Conservation (phyloP, 30 jellyfish, hydroid and myxozoan genomes). For the Aurelia sp. region DNA sequence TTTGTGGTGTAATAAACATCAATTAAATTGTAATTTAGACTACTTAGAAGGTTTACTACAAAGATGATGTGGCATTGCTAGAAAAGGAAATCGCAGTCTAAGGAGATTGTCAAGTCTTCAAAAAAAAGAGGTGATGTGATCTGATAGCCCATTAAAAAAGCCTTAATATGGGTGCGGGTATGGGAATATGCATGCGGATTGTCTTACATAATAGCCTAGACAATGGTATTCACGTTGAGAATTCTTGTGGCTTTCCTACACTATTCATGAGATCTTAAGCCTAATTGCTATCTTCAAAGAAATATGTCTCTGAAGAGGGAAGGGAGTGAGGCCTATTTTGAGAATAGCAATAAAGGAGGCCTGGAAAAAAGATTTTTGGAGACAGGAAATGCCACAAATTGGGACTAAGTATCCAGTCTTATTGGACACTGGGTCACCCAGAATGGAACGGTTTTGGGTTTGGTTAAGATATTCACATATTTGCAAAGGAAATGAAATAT, state of each 20-base stretch:
- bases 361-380: no score
- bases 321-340: no score
- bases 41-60: constrained; percentile 27
- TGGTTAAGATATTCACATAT: no score
- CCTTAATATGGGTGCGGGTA: constrained; percentile 14
- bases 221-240: neutral
- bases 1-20: constrained; percentile 44
- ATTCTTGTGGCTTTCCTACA: neutral
- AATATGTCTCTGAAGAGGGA: no score
- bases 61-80: constrained; percentile 51
- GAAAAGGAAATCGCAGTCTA: constrained; percentile 70
- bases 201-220: constrained; percentile 7
- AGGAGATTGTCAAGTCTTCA: constrained; percentile 61
- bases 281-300: neutral
- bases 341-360: no score
- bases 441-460: no score
- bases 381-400: no score
- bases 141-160: constrained; percentile 11
- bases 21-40: constrained; percentile 32
- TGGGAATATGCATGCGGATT: neutral
- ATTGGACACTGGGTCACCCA: no score
- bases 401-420: no score
- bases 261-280: neutral
- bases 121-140: constrained; percentile 50
- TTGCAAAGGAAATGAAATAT: no score